Evolutionary conservation across 2,888 invertebrate species (phyloP).

Genomic region (Andrena bicolor): DNA sequence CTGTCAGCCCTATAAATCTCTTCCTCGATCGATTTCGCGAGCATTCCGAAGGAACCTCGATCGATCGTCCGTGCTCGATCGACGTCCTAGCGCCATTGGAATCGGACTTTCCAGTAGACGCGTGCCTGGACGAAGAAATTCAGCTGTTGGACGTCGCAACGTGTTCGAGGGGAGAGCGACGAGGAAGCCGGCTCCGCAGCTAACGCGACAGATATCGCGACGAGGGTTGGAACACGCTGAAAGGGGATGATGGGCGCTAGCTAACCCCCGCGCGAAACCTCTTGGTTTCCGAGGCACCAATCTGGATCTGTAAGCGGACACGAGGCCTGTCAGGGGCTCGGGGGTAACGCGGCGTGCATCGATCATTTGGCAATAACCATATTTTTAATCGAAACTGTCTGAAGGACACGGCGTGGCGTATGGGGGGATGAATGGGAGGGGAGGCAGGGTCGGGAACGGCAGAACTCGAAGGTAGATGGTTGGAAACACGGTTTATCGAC

Average conservation of each 20-base stretch:
- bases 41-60: neutral
- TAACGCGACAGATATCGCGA: neutral
- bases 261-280: conserved; percentile 17
- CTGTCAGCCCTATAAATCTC: neutral
- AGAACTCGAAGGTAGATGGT: conserved; percentile 22
- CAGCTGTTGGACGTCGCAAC: neutral
- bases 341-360: conserved; percentile 55
- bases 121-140: neutral
- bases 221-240: neutral
- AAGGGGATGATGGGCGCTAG: neutral
- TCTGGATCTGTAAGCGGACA: conserved; percentile 37
- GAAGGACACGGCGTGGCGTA: conserved; percentile 13
- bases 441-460: conserved; percentile 31
- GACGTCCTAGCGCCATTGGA: neutral
- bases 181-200: neutral
- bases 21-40: neutral
- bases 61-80: no score
- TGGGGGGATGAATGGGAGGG: conserved; percentile 13
- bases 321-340: conserved; percentile 37
- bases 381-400: conserved; percentile 67
- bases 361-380: conserved; percentile 66
- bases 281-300: conserved; percentile 37
- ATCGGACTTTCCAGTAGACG: neutral
- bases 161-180: conserved; percentile 25
- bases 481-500: conserved; percentile 28